A percentile compares a stretch with the other conserved stretches of the same genome.
phyloP scores from a whole-genome alignment of 2,797 vertebrate genomes.

The Platyrinchus mystaceus region DNA sequence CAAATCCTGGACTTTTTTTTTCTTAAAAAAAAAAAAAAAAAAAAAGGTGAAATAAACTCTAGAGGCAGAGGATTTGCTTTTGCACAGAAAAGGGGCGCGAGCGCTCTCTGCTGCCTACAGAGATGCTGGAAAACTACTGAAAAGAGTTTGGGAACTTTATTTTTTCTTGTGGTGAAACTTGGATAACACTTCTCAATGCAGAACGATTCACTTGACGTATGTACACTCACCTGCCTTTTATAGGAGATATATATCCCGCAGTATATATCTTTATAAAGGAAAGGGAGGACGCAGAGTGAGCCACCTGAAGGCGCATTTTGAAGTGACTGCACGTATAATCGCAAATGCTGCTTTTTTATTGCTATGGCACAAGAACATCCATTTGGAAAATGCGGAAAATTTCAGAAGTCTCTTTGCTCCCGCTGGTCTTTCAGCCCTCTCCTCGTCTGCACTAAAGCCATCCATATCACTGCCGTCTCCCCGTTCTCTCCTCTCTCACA shows the following conservation, averaged over 20 bases:
- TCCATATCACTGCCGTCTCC: constrained; percentile 30
- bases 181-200: constrained; percentile 67
- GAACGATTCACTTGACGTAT: constrained; percentile 73
- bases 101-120: constrained; percentile 82
- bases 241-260: neutral
- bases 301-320: constrained; percentile 73
- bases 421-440: constrained; percentile 26
- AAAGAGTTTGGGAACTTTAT: constrained; percentile 45
- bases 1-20: constrained; percentile 4
- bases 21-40: neutral
- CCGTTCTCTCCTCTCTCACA: neutral
- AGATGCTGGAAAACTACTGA: constrained; percentile 89
- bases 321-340: constrained; percentile 81
- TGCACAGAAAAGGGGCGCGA: constrained; percentile 83
- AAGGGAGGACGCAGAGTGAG: constrained; percentile 65
- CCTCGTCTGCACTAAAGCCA: constrained; percentile 64
- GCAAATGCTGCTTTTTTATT: constrained; percentile 87
- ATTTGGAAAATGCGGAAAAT: constrained; percentile 67
- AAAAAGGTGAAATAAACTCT: constrained; percentile 73
- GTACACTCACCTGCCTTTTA: constrained; percentile 61
- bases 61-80: constrained; percentile 81
- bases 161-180: constrained; percentile 56
- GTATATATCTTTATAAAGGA: constrained; percentile 46
- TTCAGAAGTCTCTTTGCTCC: constrained; percentile 63
- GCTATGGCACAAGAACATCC: constrained; percentile 75